Percentiles rank a stretch among this genome's conserved stretches.
Evolutionary conservation across 2,113 vertebrate species (phyloP).

Genomic region (Rynchops niger): DNA sequence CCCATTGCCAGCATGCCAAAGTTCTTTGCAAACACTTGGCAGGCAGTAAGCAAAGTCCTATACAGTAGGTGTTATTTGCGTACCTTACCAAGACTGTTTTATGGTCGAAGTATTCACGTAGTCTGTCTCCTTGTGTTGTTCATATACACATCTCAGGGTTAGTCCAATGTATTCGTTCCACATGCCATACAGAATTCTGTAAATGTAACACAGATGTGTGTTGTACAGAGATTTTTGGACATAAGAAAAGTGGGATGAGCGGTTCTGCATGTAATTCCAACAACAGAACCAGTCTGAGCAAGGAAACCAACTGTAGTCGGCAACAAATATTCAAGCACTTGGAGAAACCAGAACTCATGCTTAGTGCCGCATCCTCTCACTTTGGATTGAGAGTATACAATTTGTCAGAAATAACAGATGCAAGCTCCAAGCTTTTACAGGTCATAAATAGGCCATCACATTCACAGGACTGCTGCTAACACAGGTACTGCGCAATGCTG

Average conservation of each 20-base stretch:
- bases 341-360: neutral
- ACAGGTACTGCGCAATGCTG: too few relatives aligned
- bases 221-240: neutral
- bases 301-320: neutral
- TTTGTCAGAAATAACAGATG: neutral
- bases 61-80: neutral
- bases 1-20: neutral
- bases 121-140: neutral
- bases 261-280: neutral
- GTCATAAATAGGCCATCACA: neutral
- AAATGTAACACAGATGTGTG: neutral
- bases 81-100: neutral
- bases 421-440: neutral
- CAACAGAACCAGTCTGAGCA: neutral
- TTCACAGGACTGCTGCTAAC: neutral
- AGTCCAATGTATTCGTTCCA: neutral
- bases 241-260: neutral
- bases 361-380: neutral
- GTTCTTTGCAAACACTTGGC: neutral
- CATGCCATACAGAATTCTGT: neutral
- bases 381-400: neutral
- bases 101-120: neutral
- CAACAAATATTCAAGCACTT: neutral
- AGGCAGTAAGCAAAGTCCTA: neutral
- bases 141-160: fast-evolving